These are phyloP conservation scores for Staurois parvus DNA, from an alignment of 2,797 vertebrate genomes.

Conservation along the genomic window DNA sequence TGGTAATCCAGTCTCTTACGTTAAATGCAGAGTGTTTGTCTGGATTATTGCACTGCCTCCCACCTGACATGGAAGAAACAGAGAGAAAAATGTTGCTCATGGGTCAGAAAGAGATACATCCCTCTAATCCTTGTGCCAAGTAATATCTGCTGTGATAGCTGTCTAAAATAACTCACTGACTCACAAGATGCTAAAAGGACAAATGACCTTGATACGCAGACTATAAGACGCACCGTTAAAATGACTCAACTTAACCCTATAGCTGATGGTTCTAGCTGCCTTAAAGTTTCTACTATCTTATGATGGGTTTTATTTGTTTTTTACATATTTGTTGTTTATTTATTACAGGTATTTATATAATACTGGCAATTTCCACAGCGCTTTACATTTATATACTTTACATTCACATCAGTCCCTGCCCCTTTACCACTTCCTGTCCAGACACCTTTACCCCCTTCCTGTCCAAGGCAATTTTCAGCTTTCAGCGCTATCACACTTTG, in stretches of 20 bases:
- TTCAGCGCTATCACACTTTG: no score
- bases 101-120: slow-evolving; percentile 45
- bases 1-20: slow-evolving; percentile 28
- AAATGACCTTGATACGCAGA: slow-evolving; percentile 51
- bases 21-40: slow-evolving; percentile 33
- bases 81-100: slow-evolving; percentile 47
- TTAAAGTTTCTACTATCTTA: not conserved
- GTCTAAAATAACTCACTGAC: slow-evolving; percentile 54
- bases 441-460: no score
- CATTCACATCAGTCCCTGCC: no score
- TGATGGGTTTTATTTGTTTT: not conserved
- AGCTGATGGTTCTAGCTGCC: not conserved
- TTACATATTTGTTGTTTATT: no score
- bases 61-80: slow-evolving; percentile 29
- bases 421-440: no score
- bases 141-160: slow-evolving; percentile 39
- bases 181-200: slow-evolving; percentile 45
- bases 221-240: slow-evolving; percentile 23
- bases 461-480: no score
- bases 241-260: slow-evolving; percentile 36
- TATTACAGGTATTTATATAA: not conserved
- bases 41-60: slow-evolving; percentile 45
- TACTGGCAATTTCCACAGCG: no score
- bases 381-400: no score
- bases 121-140: slow-evolving; percentile 26